Base-by-base conservation (phyloP, 2,888 invertebrate species). In the Yponomeuta sedellus region DNA sequence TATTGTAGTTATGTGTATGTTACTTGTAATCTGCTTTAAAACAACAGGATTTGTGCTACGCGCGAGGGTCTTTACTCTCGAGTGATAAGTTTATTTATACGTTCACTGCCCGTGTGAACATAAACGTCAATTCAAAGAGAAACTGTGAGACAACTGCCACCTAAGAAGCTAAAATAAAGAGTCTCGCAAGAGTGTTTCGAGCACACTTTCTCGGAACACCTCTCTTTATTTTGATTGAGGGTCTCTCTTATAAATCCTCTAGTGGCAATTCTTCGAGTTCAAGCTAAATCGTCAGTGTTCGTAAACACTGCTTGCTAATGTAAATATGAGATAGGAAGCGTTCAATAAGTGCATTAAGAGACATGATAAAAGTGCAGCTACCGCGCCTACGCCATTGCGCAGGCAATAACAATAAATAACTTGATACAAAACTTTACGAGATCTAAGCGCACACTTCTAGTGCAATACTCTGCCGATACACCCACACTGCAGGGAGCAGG, bases 111-210 rank as follows among this genome's bases (percentile, higher is more conserved):
- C 44, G 44, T 52, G 44, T 52, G 44, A 64, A 40, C 64, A 56
- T 61, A 66, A 66, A 63, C 12, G 40, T 58, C 57, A 56, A 34
- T 34, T 34, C 12, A 34, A 34, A 62, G 19, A 39, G 62, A 62
- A 62, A 39, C 28, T 62, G 19, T 19, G 44, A 28, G 64, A 64
- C 25, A 77, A 61, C 44, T 74, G 79, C 85, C 85, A 85, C 85
- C 83, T 77, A 81, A 81, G 85, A 83, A 86, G 86, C 77, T 79
- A 82, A 88, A 86, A 86, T 84, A 87, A 87, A 80, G 77, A 77
- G 69, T 71, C 72, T 68, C 71, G 77, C 74, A 75, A 81, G 81
- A 83, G 84, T 83, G 82, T 79, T 81, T 76, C 70, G 75, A 77
- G 75, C 70, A 70, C 73, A 74, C 74, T 76, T 86, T 86, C 86